phyloP scores from a whole-genome alignment of 2,113 vertebrate species.

The Epinephelus fuscoguttatus region DNA sequence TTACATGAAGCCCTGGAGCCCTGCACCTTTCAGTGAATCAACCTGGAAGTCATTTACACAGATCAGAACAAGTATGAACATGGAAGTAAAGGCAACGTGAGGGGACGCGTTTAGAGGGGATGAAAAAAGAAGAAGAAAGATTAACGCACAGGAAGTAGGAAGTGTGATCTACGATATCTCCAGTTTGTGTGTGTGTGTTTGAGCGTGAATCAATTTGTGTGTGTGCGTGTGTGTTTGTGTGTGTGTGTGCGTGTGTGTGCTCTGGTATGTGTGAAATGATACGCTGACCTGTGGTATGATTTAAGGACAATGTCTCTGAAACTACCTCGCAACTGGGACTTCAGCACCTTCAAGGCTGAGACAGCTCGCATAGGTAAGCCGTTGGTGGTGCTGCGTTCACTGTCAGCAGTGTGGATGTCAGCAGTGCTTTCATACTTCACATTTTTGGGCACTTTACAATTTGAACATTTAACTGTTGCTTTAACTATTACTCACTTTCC shows the following conservation, averaged over 20 bases:
- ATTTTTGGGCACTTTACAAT: not conserved
- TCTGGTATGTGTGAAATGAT: conserved; percentile 48
- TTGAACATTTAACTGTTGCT: not conserved
- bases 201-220: conserved; percentile 18
- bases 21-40: conserved; percentile 4
- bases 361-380: conserved; percentile 90
- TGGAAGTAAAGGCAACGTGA: conserved; percentile 68
- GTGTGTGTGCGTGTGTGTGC: conserved; percentile 19
- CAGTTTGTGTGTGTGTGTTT: conserved; percentile 23
- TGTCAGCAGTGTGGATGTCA: conserved; percentile 9
- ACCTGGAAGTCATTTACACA: not conserved
- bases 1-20: not conserved
- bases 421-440: not conserved
- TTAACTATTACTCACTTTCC: not conserved
- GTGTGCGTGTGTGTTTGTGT: conserved; percentile 25
- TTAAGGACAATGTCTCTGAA: conserved; percentile 92
- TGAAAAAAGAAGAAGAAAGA: conserved; percentile 68
- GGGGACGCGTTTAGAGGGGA: conserved; percentile 50
- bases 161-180: conserved; percentile 75
- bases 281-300: conserved; percentile 59
- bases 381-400: conserved; percentile 20
- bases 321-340: conserved; percentile 95
- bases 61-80: conserved; percentile 58
- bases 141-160: conserved; percentile 84
- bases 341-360: conserved; percentile 90